Percentiles rank a stretch among this genome's conserved stretches.
These are phyloP conservation scores for Platynereis dumerilii DNA, from an alignment of 2,888 invertebrate species.

Conservation along the genomic window DNA sequence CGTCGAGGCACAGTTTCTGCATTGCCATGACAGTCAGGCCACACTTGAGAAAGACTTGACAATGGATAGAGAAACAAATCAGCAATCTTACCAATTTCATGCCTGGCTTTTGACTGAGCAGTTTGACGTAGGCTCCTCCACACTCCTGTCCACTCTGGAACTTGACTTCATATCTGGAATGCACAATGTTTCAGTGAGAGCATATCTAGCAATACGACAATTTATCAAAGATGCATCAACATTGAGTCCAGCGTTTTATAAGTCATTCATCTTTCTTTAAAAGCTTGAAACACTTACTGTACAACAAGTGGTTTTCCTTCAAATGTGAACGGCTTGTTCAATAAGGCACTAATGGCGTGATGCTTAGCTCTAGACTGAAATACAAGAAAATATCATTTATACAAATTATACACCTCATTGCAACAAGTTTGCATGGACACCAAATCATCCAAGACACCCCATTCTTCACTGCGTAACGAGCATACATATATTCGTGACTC, in stretches of 20 bases:
- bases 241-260: no score
- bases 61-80: no score
- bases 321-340: constrained; percentile 84
- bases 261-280: no score
- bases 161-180: constrained; percentile 66
- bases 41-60: no score
- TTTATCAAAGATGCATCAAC: no score
- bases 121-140: constrained; percentile 96
- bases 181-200: not conserved
- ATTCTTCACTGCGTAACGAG: no score
- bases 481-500: not conserved
- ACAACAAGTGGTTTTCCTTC: constrained; percentile 79
- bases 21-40: no score
- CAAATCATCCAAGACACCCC: no score
- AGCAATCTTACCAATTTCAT: constrained; percentile 68
- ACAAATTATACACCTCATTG: no score
- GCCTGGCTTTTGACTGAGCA: constrained; percentile 78
- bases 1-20: no score
- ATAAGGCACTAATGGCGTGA: constrained; percentile 84
- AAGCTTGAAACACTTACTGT: constrained; percentile 88
- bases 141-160: constrained; percentile 98
- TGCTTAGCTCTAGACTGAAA: constrained; percentile 88
- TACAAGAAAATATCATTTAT: constrained; percentile 28
- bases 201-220: no score
- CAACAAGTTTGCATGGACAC: no score